phyloP scores from a whole-genome alignment of 2,113 vertebrate species.

The Cervus canadensis region DNA sequence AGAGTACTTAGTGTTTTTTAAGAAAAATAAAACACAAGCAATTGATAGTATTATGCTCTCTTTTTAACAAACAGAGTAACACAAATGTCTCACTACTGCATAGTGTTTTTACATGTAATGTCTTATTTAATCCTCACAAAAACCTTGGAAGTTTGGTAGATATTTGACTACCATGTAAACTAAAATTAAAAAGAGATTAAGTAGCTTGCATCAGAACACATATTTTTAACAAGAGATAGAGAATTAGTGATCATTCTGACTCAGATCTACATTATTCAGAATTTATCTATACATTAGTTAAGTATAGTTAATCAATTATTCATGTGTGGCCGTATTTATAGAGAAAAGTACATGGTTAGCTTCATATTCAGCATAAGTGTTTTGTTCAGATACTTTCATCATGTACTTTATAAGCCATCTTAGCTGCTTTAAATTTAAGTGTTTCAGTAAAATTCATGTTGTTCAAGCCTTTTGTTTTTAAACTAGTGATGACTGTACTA shows the following conservation, averaged over 20 bases:
- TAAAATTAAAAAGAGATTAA: not conserved
- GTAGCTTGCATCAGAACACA: not conserved
- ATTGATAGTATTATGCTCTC: not conserved
- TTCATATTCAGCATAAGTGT: not conserved
- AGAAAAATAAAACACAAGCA: not conserved
- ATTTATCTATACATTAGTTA: not conserved
- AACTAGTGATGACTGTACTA: not conserved
- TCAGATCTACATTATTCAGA: not conserved
- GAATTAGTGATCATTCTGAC: not conserved
- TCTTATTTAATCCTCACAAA: not conserved
- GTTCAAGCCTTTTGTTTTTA: not conserved
- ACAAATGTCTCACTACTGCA: not conserved
- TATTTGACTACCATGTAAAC: not conserved
- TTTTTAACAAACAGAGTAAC: not conserved
- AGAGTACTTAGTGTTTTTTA: not conserved
- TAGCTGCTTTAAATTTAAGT: not conserved
- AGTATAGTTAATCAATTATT: not conserved
- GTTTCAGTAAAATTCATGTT: not conserved
- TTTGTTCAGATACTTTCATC: not conserved
- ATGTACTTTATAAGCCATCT: not conserved
- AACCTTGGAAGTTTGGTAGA: not conserved
- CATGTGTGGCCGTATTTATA: not conserved
- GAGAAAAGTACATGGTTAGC: not conserved
- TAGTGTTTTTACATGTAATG: not conserved
- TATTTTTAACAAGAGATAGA: not conserved